Evolutionary conservation across 2,113 vertebrate species (phyloP).

Genomic region (Colinus virginianus): DNA sequence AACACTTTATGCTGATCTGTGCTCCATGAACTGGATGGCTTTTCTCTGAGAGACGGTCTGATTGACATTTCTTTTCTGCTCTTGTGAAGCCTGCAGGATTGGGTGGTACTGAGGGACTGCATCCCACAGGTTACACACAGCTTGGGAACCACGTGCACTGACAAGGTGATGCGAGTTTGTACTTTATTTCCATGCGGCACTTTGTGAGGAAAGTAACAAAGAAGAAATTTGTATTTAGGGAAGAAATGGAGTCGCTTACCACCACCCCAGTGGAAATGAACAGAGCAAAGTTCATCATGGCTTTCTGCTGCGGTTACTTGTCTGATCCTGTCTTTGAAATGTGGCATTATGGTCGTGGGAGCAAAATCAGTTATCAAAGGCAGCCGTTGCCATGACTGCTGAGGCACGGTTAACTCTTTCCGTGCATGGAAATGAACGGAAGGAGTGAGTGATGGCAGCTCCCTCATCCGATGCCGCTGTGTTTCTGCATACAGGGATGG

Average conservation of each 20-base stretch:
- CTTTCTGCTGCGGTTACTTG: neutral
- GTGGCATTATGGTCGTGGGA: neutral
- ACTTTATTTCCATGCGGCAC: neutral
- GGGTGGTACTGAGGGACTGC: neutral
- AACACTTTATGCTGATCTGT: neutral
- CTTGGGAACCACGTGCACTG: neutral
- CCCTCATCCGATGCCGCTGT: rapidly evolving
- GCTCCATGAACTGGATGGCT: neutral
- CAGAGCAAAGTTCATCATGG: neutral
- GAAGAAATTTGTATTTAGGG: neutral
- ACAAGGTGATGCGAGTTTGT: neutral
- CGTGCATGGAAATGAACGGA: neutral
- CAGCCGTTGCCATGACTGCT: slow-evolving; percentile 3
- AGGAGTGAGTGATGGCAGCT: neutral
- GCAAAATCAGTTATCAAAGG: neutral
- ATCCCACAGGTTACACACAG: neutral
- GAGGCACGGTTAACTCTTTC: neutral
- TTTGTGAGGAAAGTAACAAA: neutral
- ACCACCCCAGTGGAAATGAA: neutral
- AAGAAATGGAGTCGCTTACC: neutral
- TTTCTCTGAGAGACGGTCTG: neutral
- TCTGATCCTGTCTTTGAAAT: neutral
- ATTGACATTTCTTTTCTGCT: neutral
- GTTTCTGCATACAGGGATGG: rapidly evolving
- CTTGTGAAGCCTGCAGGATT: neutral